phyloP scores from a whole-genome alignment of 35 echinoderm and acorn worm species.

The Apostichopus japonicus region DNA sequence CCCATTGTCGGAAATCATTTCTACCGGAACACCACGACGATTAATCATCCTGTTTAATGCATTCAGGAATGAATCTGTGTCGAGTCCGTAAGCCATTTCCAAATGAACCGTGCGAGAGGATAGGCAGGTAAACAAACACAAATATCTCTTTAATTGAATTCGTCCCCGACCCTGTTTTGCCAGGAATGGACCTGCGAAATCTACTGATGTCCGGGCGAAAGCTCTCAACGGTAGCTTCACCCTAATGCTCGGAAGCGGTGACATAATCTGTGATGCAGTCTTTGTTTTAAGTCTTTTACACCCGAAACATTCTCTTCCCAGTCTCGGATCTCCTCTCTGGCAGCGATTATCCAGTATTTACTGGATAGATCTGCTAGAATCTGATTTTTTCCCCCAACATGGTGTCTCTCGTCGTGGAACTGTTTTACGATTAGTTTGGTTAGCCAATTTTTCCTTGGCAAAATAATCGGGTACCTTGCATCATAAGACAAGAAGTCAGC shows the following conservation, averaged over 20 bases:
- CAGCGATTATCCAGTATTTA: slow-evolving; percentile 34
- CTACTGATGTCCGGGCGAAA: not conserved
- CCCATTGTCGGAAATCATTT: slow-evolving; percentile 56
- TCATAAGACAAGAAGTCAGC: not conserved
- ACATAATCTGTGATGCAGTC: slow-evolving; percentile 28
- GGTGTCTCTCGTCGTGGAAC: slow-evolving; percentile 30
- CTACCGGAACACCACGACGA: slow-evolving; percentile 28
- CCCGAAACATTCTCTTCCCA: not conserved
- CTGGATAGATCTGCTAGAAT: slow-evolving; percentile 25
- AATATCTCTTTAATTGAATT: slow-evolving; percentile 47
- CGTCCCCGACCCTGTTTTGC: slow-evolving; percentile 54
- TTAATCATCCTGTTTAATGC: slow-evolving; percentile 37
- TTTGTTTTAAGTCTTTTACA: not conserved
- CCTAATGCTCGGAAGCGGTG: slow-evolving; percentile 32
- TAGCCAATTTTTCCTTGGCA: slow-evolving; percentile 40
- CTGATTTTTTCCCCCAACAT: slow-evolving; percentile 35
- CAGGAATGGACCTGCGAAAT: slow-evolving; percentile 48
- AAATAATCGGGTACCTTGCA: not conserved
- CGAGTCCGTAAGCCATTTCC: slow-evolving; percentile 31
- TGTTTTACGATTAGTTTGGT: slow-evolving; percentile 55
- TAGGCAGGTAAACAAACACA: slow-evolving; percentile 46
- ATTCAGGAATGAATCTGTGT: not conserved
- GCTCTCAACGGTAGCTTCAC: slow-evolving; percentile 45
- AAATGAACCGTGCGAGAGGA: slow-evolving; percentile 29
- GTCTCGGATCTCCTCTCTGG: slow-evolving; percentile 48